Evolutionary conservation across 2,888 invertebrate species (phyloP).

Genomic region (Halocaridina rubra): DNA sequence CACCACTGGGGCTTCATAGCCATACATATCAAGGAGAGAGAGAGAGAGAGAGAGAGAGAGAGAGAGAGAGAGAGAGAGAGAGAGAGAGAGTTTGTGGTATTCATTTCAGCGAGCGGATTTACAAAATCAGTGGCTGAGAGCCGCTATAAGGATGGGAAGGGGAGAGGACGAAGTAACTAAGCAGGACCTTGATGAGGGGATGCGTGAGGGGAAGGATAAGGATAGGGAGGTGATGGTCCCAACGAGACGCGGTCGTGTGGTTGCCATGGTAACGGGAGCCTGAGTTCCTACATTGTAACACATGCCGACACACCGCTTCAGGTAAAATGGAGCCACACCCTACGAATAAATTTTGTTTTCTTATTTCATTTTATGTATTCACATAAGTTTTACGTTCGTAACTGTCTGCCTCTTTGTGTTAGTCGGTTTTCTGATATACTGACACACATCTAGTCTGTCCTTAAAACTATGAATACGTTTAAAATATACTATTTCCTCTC

Average conservation of each 20-base stretch:
- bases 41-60: neutral
- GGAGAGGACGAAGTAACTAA: neutral
- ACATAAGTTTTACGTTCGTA: too few species aligned
- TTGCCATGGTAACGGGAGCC: constrained; percentile 8
- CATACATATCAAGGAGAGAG: neutral
- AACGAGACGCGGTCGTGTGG: constrained; percentile 30
- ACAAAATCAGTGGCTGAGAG: too few species aligned
- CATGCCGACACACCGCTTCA: neutral
- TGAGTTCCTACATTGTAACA: constrained; percentile 15
- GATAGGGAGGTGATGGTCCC: neutral
- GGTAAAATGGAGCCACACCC: neutral
- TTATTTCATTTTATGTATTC: too few species aligned
- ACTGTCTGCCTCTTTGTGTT: too few species aligned
- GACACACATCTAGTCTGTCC: too few species aligned
- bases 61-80: constrained; percentile 26
- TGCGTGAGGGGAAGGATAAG: neutral
- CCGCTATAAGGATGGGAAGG: neutral
- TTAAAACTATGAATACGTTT: too few species aligned
- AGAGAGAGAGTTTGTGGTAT: too few species aligned
- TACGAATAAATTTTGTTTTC: too few species aligned
- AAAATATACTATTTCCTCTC: too few species aligned
- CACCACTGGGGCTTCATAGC: too few species aligned
- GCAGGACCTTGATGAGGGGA: neutral
- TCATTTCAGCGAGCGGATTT: too few species aligned
- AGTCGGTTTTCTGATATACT: too few species aligned